Percentiles rank a stretch among this genome's conserved stretches.
phyloP scores from a whole-genome alignment of 2,888 invertebrate genomes.

The Drosophila niveifrons region DNA sequence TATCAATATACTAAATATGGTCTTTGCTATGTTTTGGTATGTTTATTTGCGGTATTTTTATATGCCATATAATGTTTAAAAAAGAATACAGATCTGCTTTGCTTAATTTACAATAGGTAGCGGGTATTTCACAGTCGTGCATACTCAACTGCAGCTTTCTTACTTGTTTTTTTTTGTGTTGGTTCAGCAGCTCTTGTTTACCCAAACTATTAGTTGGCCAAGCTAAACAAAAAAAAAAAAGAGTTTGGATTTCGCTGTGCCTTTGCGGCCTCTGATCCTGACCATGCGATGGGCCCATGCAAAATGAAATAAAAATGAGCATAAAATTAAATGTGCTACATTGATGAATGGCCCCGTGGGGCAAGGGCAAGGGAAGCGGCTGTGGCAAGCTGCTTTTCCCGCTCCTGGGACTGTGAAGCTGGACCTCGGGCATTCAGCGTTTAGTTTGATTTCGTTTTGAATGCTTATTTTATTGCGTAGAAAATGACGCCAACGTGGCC shows the following conservation, averaged over 20 bases:
- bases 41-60: too few species aligned
- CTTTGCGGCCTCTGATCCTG: constrained; percentile 55
- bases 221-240: not conserved
- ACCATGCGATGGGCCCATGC: constrained; percentile 54
- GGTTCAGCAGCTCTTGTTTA: constrained; percentile 58
- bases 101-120: too few species aligned
- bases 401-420: constrained; percentile 12
- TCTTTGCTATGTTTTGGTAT: too few species aligned
- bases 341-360: constrained; percentile 69
- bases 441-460: constrained; percentile 83
- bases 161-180: too few species aligned
- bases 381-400: not conserved
- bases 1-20: too few species aligned
- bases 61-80: too few species aligned
- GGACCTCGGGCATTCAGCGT: constrained; percentile 65
- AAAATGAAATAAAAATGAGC: constrained; percentile 79
- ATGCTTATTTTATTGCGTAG: constrained; percentile 84
- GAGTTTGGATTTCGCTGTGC: constrained; percentile 17
- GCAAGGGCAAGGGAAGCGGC: not conserved
- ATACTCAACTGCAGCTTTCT: too few species aligned
- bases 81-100: too few species aligned
- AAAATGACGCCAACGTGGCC: constrained; percentile 85
- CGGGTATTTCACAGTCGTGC: too few species aligned
- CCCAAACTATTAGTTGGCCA: constrained; percentile 72
- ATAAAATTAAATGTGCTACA: constrained; percentile 83